Percentiles rank a stretch among this genome's conserved stretches.
phyloP scores from a whole-genome alignment of 2,797 vertebrate genomes.

The Schizopygopsis pylzovi region DNA sequence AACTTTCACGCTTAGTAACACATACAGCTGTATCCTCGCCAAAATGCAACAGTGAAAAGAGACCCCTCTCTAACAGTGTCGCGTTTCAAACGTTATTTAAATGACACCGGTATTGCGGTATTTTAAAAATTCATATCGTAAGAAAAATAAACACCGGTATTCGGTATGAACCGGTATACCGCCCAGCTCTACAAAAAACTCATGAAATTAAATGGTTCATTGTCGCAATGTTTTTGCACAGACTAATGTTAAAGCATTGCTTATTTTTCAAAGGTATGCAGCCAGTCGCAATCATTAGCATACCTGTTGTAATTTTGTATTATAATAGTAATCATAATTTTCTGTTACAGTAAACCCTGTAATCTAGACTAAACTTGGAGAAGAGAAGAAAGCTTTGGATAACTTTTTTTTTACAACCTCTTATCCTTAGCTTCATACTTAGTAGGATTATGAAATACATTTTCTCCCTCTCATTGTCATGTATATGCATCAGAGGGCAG shows the following conservation, averaged over 20 bases:
- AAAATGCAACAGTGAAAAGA: too few species aligned
- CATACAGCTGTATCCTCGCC: too few species aligned
- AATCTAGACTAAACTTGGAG: slow-evolving; percentile 46
- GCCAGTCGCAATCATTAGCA: slow-evolving; percentile 20
- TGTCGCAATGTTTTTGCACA: slow-evolving; percentile 20
- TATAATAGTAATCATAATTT: slow-evolving; percentile 53
- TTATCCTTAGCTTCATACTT: slow-evolving; percentile 29
- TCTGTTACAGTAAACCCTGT: slow-evolving; percentile 39
- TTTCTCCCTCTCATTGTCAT: slow-evolving; percentile 23
- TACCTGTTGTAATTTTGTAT: slow-evolving; percentile 42
- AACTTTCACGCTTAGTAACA: too few species aligned
- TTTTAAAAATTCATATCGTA: too few species aligned
- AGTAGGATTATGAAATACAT: slow-evolving; percentile 31
- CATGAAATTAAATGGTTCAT: slow-evolving; percentile 41
- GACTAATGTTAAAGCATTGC: slow-evolving; percentile 13
- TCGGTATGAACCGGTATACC: too few species aligned
- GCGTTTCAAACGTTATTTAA: too few species aligned
- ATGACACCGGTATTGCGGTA: too few species aligned
- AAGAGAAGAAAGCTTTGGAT: slow-evolving; percentile 27
- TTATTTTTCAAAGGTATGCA: slow-evolving; percentile 6
- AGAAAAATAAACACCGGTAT: too few species aligned
- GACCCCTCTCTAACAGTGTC: too few species aligned
- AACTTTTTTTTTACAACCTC: slow-evolving; percentile 37
- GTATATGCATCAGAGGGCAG: slow-evolving; percentile 41
- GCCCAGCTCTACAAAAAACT: neutral